A percentile compares a stretch with the other conserved stretches of the same genome.
phyloP scores from a whole-genome alignment of 2,797 vertebrate genomes.

The Sphenopsis melanotis region DNA sequence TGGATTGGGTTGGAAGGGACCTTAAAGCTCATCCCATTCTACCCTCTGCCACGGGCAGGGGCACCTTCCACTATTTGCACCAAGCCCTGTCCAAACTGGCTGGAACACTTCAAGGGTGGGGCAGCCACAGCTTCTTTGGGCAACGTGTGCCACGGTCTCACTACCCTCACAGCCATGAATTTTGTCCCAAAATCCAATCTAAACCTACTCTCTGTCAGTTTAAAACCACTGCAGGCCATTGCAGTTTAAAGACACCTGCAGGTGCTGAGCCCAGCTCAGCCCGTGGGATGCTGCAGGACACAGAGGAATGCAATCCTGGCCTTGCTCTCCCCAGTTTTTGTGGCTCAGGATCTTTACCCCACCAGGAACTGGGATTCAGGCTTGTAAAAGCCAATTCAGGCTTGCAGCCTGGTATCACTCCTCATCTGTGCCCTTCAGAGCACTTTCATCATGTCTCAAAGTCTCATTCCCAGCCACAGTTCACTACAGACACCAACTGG shows the following conservation, averaged over 20 bases:
- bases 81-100: not conserved
- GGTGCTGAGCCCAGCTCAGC: not conserved
- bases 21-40: not conserved
- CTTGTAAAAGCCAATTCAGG: not conserved
- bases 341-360: not conserved
- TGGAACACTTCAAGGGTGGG: not conserved
- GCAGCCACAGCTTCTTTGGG: not conserved
- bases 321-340: not conserved
- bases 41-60: not conserved
- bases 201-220: not conserved
- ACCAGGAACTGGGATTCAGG: not conserved
- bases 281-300: not conserved
- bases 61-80: not conserved
- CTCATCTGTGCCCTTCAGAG: not conserved
- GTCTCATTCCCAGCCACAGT: not conserved
- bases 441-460: not conserved
- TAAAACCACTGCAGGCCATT: not conserved
- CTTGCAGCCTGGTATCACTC: not conserved
- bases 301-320: fast-evolving
- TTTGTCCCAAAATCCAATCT: not conserved
- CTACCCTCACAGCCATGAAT: fast-evolving
- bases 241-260: not conserved
- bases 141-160: not conserved
- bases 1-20: not conserved
- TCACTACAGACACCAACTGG: not conserved